Evolutionary conservation across 2,888 invertebrate genomes (phyloP), one percentile per base, ranked within the genome.

Genomic region (Microctonus brassicae): DNA sequence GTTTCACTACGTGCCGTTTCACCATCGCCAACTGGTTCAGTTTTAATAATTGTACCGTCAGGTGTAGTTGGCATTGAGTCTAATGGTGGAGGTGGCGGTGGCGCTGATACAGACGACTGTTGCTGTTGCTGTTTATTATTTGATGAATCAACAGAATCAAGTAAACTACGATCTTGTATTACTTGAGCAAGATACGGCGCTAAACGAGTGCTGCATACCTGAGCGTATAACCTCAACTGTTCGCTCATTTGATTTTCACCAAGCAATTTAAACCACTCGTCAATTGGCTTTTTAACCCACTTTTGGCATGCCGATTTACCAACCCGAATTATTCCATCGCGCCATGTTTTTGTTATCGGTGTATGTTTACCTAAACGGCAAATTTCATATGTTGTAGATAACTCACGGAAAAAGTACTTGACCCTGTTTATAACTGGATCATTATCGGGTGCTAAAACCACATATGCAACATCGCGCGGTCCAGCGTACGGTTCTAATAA

Each of bases 401-500:
- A 90, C 86, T 98, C 98, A 73, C 95, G 93, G 90, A 98, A 98
- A 90, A 97, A 99, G 7, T 92, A 91, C 77, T 93, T 92, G 3
- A 97, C 93, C 81, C 94, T 93, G 53, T 91, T 92, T 62, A 95
- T 88, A 42, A 97, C 91, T 76, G 93, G 93, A 70, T 97, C 95
- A 83, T 94, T 95, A 83, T 99, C 98, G 0, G 99, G 98, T 36
- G 97, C 94, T 0, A 99, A 92, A 7, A 98, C 97, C 47, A 98
- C 91, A 86, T 99, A 99, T 26, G 96, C 97, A 0, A 99, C 93
- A 87, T 99, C 98, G 36, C 98, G 91, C 5, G 96, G 92, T 84
- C 96, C 95, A n/a, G 97, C 95, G 87, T 97, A 98, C 0, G 99
- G 99, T 87, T 99, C 98, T 11, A 99, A 89, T n/a, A 96, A 89